Percentiles rank a stretch among this genome's conserved stretches.
phyloP scores from a whole-genome alignment of 1,140 invertebrate genomes.

The Gerris buenoi region DNA sequence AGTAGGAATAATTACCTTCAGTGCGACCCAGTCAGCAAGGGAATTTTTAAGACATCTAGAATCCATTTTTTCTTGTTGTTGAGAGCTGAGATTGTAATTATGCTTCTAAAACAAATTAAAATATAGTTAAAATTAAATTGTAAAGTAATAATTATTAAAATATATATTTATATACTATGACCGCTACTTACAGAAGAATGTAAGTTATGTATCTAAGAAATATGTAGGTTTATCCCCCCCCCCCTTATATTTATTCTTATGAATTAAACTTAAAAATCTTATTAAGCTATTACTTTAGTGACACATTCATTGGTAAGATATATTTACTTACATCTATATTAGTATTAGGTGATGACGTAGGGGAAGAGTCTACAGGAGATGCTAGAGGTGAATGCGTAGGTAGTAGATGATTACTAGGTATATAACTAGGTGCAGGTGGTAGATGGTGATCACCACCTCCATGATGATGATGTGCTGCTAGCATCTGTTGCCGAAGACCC shows the following conservation, averaged over 20 bases:
- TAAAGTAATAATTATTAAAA: too few relatives aligned
- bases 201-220: too few relatives aligned
- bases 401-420: constrained; percentile 9
- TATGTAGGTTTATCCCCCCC: too few relatives aligned
- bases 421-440: constrained; percentile 18
- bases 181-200: too few relatives aligned
- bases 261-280: too few relatives aligned
- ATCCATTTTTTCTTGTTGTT: background rate
- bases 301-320: too few relatives aligned
- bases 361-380: constrained; percentile 18
- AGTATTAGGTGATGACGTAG: constrained; percentile 19
- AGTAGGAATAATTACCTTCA: background rate
- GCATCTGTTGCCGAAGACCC: constrained; percentile 54
- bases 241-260: too few relatives aligned
- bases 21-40: background rate
- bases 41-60: background rate
- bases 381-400: constrained; percentile 17
- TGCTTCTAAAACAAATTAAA: background rate
- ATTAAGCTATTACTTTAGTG: too few relatives aligned
- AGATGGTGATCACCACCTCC: constrained; percentile 37
- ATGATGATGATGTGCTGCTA: constrained; percentile 39
- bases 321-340: constrained; percentile 18
- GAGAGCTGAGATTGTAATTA: background rate
- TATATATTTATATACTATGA: too few relatives aligned
- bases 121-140: background rate